These are phyloP conservation scores for Grammomys surdaster DNA, from an alignment of 2,113 vertebrate genomes.

Conservation along the genomic window DNA sequence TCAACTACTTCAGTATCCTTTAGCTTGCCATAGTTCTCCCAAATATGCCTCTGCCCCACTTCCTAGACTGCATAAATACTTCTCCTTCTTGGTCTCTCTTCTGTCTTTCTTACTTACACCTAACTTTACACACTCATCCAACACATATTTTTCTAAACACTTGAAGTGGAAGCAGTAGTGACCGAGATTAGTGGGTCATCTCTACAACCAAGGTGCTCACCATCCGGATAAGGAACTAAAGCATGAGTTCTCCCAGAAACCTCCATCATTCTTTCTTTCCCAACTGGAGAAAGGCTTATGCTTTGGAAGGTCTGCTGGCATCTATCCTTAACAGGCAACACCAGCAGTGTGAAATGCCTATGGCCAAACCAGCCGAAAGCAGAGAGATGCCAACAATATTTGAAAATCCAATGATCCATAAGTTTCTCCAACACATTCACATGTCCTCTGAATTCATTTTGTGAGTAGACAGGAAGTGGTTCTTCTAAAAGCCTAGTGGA, in stretches of 20 bases:
- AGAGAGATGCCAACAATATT: slow-evolving; percentile 22
- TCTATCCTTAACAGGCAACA: slow-evolving; percentile 21
- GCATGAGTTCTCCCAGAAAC: not conserved
- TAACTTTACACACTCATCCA: not conserved
- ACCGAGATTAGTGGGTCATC: not conserved
- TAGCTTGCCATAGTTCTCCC: not conserved
- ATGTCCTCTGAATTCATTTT: slow-evolving; percentile 36
- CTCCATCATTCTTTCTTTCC: not conserved
- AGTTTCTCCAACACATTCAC: not conserved
- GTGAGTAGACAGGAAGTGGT: slow-evolving; percentile 56
- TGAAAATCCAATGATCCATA: slow-evolving; percentile 1
- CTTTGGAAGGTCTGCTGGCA: not conserved
- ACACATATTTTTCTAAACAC: not conserved
- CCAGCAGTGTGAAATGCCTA: slow-evolving; percentile 35
- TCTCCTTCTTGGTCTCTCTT: not conserved
- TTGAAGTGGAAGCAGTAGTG: not conserved
- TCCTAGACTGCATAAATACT: not conserved
- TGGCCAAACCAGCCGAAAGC: slow-evolving; percentile 18
- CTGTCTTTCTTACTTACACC: not conserved
- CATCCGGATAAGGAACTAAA: not conserved
- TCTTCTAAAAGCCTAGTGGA: slow-evolving; percentile 17
- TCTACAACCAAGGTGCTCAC: not conserved
- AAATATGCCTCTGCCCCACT: not conserved
- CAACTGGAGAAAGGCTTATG: slow-evolving; percentile 1
- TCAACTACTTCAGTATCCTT: not conserved